Percentiles rank a stretch among this genome's conserved stretches.
Conservation (phyloP, 2,797 vertebrate species). For the Mormyrops attenuatus region DNA sequence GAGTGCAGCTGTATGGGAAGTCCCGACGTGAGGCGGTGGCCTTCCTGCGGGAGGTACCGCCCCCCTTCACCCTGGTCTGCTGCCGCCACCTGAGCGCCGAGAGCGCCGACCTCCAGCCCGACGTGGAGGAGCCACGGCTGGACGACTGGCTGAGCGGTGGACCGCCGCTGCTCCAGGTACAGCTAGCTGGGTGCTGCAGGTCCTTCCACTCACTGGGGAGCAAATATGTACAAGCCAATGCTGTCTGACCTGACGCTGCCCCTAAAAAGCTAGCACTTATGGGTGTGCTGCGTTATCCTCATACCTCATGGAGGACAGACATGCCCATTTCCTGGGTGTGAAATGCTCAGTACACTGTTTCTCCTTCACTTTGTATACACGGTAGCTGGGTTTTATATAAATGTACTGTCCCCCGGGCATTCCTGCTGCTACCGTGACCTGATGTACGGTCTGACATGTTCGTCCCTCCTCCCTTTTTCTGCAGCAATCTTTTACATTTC, state of each 20-base stretch:
- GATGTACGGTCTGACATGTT: neutral
- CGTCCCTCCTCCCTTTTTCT: neutral
- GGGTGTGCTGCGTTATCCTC: neutral
- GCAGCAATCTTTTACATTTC: neutral
- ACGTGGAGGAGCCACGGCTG: conserved; percentile 55
- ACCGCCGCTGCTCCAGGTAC: neutral
- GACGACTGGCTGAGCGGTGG: conserved; percentile 20
- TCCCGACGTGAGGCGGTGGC: conserved; percentile 81
- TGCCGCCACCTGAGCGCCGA: conserved; percentile 74
- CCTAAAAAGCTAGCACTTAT: neutral
- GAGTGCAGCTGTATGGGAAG: conserved; percentile 77
- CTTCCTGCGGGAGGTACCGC: conserved; percentile 86
- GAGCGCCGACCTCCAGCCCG: conserved; percentile 53
- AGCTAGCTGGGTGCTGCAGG: conserved; percentile 13
- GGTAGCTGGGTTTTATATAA: neutral
- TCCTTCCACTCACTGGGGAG: neutral
- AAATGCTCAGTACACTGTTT: neutral
- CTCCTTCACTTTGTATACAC: neutral
- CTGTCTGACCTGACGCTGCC: neutral
- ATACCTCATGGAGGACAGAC: neutral
- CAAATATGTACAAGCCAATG: neutral
- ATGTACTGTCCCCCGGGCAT: neutral
- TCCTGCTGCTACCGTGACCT: neutral
- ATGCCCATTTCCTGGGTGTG: neutral
- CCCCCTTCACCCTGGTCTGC: conserved; percentile 87